These are phyloP conservation scores for Volucella inflata DNA, from an alignment of 2,888 invertebrate genomes.

Conservation along the genomic window DNA sequence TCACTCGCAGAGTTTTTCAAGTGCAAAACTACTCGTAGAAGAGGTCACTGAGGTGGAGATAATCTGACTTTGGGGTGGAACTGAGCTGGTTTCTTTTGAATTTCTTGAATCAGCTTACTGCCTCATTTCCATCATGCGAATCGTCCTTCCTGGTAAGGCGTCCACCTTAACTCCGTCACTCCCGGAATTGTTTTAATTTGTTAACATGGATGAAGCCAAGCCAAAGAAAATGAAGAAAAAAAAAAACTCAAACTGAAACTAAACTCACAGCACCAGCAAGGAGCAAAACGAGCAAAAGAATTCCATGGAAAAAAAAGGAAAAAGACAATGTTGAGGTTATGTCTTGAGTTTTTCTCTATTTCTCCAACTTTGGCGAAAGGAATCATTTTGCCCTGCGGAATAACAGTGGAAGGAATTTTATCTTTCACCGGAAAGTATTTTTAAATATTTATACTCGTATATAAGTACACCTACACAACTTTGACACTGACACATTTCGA, in stretches of 20 bases:
- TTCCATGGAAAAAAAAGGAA: not conserved
- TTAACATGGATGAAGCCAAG: not conserved
- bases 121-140: constrained; percentile 12
- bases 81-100: not conserved
- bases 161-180: constrained; percentile 8
- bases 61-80: not conserved
- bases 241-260: not conserved
- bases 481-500: too few relatives aligned
- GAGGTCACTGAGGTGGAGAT: constrained; percentile 10
- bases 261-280: not conserved
- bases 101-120: constrained; percentile 7
- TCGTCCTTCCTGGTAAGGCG: not conserved
- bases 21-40: constrained; percentile 2
- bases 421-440: too few relatives aligned
- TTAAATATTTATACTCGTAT: too few relatives aligned
- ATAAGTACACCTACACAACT: too few relatives aligned
- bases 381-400: too few relatives aligned
- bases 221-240: not conserved
- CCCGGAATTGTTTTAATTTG: constrained; percentile 17
- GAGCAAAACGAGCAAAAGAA: not conserved
- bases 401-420: too few relatives aligned
- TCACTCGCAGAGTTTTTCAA: constrained; percentile 36
- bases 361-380: not conserved
- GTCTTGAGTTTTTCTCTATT: not conserved
- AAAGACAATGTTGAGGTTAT: constrained; percentile 1